Evolutionary conservation across 1,140 invertebrate species (phyloP).

Genomic region (Camponotus vicinus): DNA sequence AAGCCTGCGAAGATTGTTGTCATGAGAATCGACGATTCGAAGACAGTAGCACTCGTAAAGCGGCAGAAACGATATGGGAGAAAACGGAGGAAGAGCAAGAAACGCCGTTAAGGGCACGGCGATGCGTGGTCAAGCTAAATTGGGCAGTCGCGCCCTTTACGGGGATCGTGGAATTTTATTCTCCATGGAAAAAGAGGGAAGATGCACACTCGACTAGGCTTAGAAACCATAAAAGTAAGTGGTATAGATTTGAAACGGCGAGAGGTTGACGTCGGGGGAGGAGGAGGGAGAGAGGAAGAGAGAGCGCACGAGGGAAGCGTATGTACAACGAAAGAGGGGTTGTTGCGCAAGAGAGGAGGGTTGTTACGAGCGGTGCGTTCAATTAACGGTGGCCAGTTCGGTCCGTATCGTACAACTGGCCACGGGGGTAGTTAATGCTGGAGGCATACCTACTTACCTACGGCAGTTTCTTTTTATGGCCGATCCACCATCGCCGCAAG

Average conservation of each 20-base stretch:
- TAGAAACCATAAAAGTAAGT: slow-evolving; percentile 83
- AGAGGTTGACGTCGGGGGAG: slow-evolving; percentile 29
- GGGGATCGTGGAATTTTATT: slow-evolving; percentile 74
- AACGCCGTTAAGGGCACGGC: slow-evolving; percentile 64
- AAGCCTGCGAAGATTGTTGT: background rate
- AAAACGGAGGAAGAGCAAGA: slow-evolving; percentile 38
- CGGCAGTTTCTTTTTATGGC: slow-evolving; percentile 85
- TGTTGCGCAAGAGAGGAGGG: slow-evolving; percentile 42
- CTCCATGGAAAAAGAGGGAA: slow-evolving; percentile 67
- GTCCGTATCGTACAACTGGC: slow-evolving; percentile 77
- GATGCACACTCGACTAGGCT: slow-evolving; percentile 76
- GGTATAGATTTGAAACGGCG: slow-evolving; percentile 81
- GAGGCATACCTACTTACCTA: slow-evolving; percentile 85
- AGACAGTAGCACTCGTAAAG: slow-evolving; percentile 6
- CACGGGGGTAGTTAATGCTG: slow-evolving; percentile 83
- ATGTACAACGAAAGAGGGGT: slow-evolving; percentile 23
- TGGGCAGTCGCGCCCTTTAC: slow-evolving; percentile 57
- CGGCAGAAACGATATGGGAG: slow-evolving; percentile 14
- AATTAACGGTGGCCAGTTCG: slow-evolving; percentile 84
- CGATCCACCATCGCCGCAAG: slow-evolving; percentile 75
- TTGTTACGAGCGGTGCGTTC: slow-evolving; percentile 85
- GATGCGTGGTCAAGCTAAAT: slow-evolving; percentile 72
- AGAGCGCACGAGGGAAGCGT: slow-evolving; percentile 19
- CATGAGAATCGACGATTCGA: slow-evolving; percentile 3
- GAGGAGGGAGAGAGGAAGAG: background rate